Conservation (phyloP, 2,888 invertebrate genomes). For the Tiphia femorata region DNA sequence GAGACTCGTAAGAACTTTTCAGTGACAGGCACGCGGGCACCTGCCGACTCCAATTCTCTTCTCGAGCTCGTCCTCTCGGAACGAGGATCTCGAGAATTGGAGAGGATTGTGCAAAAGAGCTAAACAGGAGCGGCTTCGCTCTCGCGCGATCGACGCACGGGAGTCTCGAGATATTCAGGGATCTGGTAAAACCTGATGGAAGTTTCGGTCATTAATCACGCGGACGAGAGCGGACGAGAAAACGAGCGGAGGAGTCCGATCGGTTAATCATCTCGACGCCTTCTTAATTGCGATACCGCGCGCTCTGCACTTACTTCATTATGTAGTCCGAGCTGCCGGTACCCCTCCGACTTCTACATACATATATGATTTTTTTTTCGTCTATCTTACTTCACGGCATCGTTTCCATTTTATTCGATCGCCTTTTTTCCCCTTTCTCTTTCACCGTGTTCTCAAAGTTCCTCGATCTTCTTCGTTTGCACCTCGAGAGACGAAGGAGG, state of each 20-base stretch:
- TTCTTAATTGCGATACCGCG: too few species aligned
- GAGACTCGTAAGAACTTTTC: not conserved
- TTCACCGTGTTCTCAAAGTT: constrained; percentile 4
- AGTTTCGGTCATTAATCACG: too few species aligned
- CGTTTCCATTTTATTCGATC: constrained; percentile 1
- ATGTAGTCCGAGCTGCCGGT: too few species aligned
- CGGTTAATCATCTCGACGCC: constrained; percentile 33
- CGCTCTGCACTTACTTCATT: too few species aligned
- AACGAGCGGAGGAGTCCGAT: too few species aligned
- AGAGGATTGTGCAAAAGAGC: too few species aligned
- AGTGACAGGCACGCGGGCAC: not conserved
- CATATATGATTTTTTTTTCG: constrained; percentile 7
- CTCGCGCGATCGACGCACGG: too few species aligned
- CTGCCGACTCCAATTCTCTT: not conserved
- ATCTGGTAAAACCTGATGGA: too few species aligned
- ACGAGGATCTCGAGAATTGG: too few species aligned
- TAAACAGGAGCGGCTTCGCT: too few species aligned
- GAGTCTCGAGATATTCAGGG: too few species aligned
- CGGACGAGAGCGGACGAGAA: too few species aligned
- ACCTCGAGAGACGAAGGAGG: not conserved
- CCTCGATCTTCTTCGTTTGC: not conserved
- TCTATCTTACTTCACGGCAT: constrained; percentile 1
- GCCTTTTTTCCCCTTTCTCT: constrained; percentile 4
- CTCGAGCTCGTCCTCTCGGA: not conserved
- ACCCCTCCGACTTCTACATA: constrained; percentile 6